Conservation (phyloP, 2,888 invertebrate species). For the Laothoe populi region DNA sequence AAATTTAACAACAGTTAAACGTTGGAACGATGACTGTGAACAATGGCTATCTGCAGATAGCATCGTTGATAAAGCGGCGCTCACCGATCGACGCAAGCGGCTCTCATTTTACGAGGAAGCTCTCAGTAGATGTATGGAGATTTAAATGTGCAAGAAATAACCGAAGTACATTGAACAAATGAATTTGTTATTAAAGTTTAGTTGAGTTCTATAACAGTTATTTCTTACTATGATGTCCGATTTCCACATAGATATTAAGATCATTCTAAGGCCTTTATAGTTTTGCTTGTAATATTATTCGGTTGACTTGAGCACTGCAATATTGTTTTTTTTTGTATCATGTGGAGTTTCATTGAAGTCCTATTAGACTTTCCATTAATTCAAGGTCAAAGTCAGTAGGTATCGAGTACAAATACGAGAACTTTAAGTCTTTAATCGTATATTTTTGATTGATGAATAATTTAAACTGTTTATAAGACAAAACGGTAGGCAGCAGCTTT, state of each 20-base stretch:
- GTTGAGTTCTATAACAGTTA: background rate
- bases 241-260: background rate
- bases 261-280: too few species aligned
- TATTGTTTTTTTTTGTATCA: too few species aligned
- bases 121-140: slow-evolving; percentile 1
- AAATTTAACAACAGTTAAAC: slow-evolving; percentile 61
- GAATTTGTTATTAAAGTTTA: background rate
- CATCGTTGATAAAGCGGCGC: slow-evolving; percentile 59
- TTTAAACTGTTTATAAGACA: too few species aligned
- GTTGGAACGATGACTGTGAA: slow-evolving; percentile 61
- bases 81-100: slow-evolving; percentile 46
- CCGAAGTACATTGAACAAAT: background rate
- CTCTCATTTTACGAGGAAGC: slow-evolving; percentile 28
- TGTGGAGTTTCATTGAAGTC: too few species aligned
- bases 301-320: too few species aligned
- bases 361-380: too few species aligned
- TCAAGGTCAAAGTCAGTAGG: too few species aligned
- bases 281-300: too few species aligned
- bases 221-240: background rate
- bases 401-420: too few species aligned
- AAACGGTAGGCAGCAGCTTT: too few species aligned
- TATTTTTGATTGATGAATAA: too few species aligned
- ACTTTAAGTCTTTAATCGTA: too few species aligned
- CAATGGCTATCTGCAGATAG: slow-evolving; percentile 67
- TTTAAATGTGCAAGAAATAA: slow-evolving; percentile 6